These are phyloP conservation scores for Hemibagrus wyckioides DNA, from an alignment of 2,113 vertebrate species.

Conservation along the genomic window DNA sequence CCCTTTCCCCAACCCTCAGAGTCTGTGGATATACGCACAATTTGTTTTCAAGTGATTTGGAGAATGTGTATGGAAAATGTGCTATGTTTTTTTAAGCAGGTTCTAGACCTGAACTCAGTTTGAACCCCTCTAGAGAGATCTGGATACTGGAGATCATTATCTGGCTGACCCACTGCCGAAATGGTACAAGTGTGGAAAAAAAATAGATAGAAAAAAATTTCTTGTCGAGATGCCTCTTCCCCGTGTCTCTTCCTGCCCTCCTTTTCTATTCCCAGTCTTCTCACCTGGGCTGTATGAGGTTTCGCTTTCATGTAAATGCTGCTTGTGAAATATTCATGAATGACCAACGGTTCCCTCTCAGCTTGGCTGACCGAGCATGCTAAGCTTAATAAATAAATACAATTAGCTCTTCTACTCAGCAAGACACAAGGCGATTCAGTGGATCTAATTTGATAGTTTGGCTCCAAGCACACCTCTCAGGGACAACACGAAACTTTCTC, in stretches of 20 bases:
- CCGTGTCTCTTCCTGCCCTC: not conserved
- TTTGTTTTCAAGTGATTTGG: not conserved
- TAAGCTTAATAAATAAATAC: conserved; percentile 55
- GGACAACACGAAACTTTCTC: conserved; percentile 45
- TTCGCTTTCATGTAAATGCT: conserved; percentile 46
- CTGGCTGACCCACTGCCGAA: conserved; percentile 66
- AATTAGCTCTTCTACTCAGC: conserved; percentile 52
- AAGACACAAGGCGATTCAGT: conserved; percentile 38
- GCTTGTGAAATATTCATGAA: conserved; percentile 57
- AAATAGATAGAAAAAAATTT: conserved; percentile 30
- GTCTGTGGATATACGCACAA: not conserved
- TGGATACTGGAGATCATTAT: conserved; percentile 70
- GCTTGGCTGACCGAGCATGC: conserved; percentile 47
- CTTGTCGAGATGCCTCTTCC: conserved; percentile 20
- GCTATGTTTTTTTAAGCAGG: conserved; percentile 37
- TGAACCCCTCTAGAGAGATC: conserved; percentile 69
- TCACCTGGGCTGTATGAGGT: conserved; percentile 6
- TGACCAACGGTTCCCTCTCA: conserved; percentile 54
- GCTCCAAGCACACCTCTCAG: conserved; percentile 37
- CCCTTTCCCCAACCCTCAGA: not conserved
- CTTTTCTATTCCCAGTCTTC: conserved; percentile 3
- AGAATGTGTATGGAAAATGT: not conserved
- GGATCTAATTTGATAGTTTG: conserved; percentile 50
- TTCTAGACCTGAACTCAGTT: conserved; percentile 68
- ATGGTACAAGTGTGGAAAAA: conserved; percentile 51